Conservation (phyloP, 1,140 invertebrate genomes). For the Hylyphantes graminicola region DNA sequence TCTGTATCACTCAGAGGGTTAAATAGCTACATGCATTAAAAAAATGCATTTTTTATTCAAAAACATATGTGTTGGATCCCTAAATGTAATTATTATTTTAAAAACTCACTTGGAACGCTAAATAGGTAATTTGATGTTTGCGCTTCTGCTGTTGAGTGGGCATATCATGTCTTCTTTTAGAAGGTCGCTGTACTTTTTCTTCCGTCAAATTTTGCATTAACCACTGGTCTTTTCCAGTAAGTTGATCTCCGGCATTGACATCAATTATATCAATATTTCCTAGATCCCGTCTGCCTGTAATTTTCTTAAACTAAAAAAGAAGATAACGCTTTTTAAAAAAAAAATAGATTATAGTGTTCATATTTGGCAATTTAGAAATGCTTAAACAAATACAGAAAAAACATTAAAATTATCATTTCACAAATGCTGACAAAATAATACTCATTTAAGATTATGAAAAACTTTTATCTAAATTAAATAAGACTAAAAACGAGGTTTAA, state of each 20-base stretch:
- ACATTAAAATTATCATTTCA: too few species aligned
- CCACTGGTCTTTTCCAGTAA: constrained; percentile 83
- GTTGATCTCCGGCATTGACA: constrained; percentile 83
- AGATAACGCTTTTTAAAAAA: not conserved
- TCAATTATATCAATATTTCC: constrained; percentile 79
- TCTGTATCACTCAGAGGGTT: too few species aligned
- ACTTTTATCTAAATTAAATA: too few species aligned
- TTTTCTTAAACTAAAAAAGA: constrained; percentile 66
- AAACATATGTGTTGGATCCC: too few species aligned
- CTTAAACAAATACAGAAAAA: too few species aligned
- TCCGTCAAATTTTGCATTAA: constrained; percentile 84
- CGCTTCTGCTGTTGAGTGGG: constrained; percentile 78
- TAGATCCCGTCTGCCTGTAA: constrained; percentile 70
- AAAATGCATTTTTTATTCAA: too few species aligned
- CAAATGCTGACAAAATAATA: too few species aligned
- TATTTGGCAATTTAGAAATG: too few species aligned
- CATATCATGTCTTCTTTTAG: constrained; percentile 72
- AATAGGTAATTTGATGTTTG: constrained; percentile 96
- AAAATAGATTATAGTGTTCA: too few species aligned
- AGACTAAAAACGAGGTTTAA: too few species aligned
- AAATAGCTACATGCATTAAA: too few species aligned
- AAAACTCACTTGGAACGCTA: constrained; percentile 81
- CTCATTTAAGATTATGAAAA: too few species aligned
- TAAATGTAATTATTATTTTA: not conserved
- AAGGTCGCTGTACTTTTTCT: constrained; percentile 73